A percentile compares a stretch with the other conserved stretches of the same genome.
Conservation (phyloP, 2,113 vertebrate genomes). For the Fregata magnificens region DNA sequence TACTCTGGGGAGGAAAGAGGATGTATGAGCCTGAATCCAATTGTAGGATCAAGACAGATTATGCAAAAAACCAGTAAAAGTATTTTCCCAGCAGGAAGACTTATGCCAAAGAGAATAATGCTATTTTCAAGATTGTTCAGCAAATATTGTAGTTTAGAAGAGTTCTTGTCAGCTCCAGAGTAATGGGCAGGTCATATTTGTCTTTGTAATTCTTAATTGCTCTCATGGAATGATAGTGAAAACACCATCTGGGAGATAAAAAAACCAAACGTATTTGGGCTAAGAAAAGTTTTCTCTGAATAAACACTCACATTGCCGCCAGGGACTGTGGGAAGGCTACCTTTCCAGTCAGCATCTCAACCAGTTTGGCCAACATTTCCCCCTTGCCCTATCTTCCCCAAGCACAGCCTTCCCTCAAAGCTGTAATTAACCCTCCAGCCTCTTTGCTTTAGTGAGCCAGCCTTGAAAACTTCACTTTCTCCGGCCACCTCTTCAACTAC, state of each 20-base stretch:
- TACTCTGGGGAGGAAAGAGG: background rate
- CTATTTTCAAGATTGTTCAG: background rate
- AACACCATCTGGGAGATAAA: background rate
- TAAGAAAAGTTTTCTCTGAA: background rate
- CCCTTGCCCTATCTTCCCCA: background rate
- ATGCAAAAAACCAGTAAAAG: constrained; percentile 42
- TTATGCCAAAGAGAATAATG: background rate
- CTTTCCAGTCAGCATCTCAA: background rate
- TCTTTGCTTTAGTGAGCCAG: background rate
- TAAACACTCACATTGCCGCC: background rate
- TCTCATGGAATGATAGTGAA: background rate
- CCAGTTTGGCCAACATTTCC: background rate
- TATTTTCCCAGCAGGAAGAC: background rate
- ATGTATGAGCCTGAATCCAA: constrained; percentile 1
- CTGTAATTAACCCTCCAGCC: background rate
- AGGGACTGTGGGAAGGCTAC: background rate
- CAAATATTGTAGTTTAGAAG: background rate
- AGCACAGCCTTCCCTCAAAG: background rate
- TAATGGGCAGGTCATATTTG: background rate
- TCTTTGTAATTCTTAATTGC: background rate
- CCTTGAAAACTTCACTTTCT: background rate
- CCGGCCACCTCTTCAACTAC: background rate
- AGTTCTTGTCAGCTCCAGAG: background rate
- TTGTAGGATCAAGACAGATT: constrained; percentile 38
- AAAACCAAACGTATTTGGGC: background rate